A percentile compares a stretch with the other conserved stretches of the same genome.
phyloP scores from a whole-genome alignment of 2,113 vertebrate genomes.

The Nanorana parkeri region DNA sequence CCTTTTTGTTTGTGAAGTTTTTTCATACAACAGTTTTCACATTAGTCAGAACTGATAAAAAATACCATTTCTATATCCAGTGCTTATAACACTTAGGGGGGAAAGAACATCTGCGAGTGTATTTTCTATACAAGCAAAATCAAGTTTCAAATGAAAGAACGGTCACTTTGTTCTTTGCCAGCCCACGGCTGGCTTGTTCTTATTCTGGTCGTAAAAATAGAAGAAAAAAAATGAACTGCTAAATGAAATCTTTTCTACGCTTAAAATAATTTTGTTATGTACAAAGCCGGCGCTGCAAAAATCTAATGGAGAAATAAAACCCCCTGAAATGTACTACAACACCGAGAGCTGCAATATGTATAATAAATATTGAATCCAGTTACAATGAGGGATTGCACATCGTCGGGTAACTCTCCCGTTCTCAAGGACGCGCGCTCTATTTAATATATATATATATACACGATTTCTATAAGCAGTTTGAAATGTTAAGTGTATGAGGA shows the following conservation, averaged over 20 bases:
- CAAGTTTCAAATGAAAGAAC: constrained; percentile 96
- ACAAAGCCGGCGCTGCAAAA: constrained; percentile 75
- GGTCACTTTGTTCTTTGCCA: constrained; percentile 89
- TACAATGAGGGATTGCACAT: background rate
- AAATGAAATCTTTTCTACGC: constrained; percentile 84
- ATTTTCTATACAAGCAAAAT: constrained; percentile 88
- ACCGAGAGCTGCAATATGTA: constrained; percentile 30
- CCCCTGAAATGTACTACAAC: constrained; percentile 52
- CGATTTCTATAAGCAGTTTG: background rate
- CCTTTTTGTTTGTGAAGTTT: constrained; percentile 90
- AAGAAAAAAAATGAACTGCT: constrained; percentile 80
- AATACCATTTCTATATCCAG: constrained; percentile 99
- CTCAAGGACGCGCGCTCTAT: too few relatives aligned
- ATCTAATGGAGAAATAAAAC: constrained; percentile 68
- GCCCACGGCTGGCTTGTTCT: constrained; percentile 69
- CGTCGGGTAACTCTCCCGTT: too few relatives aligned
- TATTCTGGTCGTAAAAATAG: constrained; percentile 84
- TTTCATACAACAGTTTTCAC: constrained; percentile 98
- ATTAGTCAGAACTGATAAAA: constrained; percentile 99
- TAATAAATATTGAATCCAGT: constrained; percentile 80
- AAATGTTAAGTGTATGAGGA: too few relatives aligned
- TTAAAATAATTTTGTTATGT: constrained; percentile 80
- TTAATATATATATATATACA: too few relatives aligned
- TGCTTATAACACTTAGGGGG: constrained; percentile 95
- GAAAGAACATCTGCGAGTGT: constrained; percentile 92